Evolutionary conservation across 2,797 vertebrate genomes (phyloP).

Genomic region (Sebastes aleutianus): DNA sequence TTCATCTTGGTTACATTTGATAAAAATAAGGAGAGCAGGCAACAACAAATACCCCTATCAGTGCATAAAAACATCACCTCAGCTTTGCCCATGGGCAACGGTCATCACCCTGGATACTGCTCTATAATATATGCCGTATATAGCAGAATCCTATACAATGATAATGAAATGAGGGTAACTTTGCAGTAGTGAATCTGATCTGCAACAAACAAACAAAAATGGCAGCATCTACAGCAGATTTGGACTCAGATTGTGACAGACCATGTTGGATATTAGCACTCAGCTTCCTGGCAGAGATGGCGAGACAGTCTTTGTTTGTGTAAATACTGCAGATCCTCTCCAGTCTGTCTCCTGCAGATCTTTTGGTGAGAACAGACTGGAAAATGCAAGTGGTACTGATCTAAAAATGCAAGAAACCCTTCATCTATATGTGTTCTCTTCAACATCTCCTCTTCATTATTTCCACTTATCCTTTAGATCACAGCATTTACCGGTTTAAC

Average conservation of each 20-base stretch:
- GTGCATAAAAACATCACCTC: not conserved
- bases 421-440: not conserved
- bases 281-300: constrained; percentile 38
- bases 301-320: constrained; percentile 42
- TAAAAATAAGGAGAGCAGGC: not conserved
- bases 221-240: constrained; percentile 1
- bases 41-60: not conserved
- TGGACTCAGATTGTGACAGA: constrained; percentile 24
- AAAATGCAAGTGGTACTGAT: constrained; percentile 3
- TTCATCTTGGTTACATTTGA: not conserved
- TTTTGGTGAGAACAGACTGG: constrained; percentile 23
- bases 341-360: constrained; percentile 39
- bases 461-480: not conserved
- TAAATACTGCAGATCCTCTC: constrained; percentile 46
- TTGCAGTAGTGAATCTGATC: not conserved
- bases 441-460: not conserved
- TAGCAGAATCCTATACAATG: not conserved
- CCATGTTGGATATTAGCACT: constrained; percentile 7
- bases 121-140: not conserved
- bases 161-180: not conserved
- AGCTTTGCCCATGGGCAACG: not conserved
- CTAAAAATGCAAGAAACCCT: not conserved
- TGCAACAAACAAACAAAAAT: constrained; percentile 2
- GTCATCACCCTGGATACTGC: not conserved
- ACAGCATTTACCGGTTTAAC: not conserved